These are phyloP conservation scores for Myocastor coypus DNA, from an alignment of 2,113 vertebrate species.

Conservation along the genomic window DNA sequence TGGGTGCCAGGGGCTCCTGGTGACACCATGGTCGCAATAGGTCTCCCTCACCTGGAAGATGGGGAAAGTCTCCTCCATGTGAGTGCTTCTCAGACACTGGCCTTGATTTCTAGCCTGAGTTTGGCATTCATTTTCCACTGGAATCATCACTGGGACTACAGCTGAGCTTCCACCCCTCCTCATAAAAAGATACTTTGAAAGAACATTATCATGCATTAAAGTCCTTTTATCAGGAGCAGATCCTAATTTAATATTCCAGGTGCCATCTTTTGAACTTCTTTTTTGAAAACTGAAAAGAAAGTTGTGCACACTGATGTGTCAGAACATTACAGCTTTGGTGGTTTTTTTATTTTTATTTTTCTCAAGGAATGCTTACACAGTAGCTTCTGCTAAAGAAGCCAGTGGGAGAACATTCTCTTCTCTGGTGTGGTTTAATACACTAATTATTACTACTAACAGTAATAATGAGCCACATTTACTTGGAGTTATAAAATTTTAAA, in stretches of 20 bases:
- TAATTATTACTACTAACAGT: conserved; percentile 72
- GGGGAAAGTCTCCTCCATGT: background rate
- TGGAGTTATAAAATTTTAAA: conserved; percentile 67
- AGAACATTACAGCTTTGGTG: background rate
- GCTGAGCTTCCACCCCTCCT: background rate
- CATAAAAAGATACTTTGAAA: conserved; percentile 17
- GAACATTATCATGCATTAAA: background rate
- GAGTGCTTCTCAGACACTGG: background rate
- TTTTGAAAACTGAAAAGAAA: conserved; percentile 7
- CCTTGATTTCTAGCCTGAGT: background rate
- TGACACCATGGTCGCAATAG: background rate
- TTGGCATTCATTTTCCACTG: background rate
- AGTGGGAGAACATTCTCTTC: conserved; percentile 70
- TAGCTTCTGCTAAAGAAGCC: conserved; percentile 59
- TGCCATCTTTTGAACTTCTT: background rate
- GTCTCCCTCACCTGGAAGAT: background rate
- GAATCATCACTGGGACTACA: background rate
- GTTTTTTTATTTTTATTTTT: background rate
- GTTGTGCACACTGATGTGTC: background rate
- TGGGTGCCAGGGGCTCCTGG: background rate
- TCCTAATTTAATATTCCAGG: background rate
- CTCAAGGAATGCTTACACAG: conserved; percentile 49
- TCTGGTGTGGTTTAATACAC: conserved; percentile 57
- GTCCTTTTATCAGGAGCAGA: background rate
- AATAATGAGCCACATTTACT: conserved; percentile 64